Conservation (phyloP, 2,888 invertebrate genomes). For the Baronia brevicornis region DNA sequence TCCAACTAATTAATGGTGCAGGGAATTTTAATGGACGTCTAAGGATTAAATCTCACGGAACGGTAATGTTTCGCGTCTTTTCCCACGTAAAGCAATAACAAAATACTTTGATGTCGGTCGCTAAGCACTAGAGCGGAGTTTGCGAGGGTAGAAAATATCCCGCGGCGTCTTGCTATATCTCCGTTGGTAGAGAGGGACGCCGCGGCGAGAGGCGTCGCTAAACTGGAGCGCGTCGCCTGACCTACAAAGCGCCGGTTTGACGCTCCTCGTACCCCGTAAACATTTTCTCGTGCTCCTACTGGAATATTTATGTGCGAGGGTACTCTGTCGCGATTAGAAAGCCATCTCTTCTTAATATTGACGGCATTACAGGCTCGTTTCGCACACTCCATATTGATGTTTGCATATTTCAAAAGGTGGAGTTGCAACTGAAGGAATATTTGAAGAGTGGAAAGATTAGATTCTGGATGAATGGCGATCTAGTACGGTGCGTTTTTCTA, state of each 20-base stretch:
- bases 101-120: constrained; percentile 62
- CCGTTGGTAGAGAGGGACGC: constrained; percentile 32
- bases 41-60: constrained; percentile 44
- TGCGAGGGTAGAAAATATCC: constrained; percentile 52
- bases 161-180: constrained; percentile 42
- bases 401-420: constrained; percentile 52
- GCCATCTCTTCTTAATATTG: constrained; percentile 56
- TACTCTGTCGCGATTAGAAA: constrained; percentile 56
- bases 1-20: constrained; percentile 23
- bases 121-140: constrained; percentile 27
- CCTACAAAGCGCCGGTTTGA: constrained; percentile 48
- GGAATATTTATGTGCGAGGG: constrained; percentile 62
- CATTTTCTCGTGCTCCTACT: constrained; percentile 52
- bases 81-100: constrained; percentile 50
- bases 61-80: constrained; percentile 37
- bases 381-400: constrained; percentile 43
- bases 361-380: constrained; percentile 45
- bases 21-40: constrained; percentile 17
- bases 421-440: constrained; percentile 36
- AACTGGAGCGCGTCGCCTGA: constrained; percentile 49
- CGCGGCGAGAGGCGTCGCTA: constrained; percentile 46
- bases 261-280: constrained; percentile 32
- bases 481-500: too few species aligned
- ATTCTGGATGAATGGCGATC: too few species aligned
- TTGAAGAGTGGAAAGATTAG: too few species aligned